These are phyloP conservation scores for Vidua macroura DNA, from an alignment of 2,113 vertebrate species.

Conservation along the genomic window DNA sequence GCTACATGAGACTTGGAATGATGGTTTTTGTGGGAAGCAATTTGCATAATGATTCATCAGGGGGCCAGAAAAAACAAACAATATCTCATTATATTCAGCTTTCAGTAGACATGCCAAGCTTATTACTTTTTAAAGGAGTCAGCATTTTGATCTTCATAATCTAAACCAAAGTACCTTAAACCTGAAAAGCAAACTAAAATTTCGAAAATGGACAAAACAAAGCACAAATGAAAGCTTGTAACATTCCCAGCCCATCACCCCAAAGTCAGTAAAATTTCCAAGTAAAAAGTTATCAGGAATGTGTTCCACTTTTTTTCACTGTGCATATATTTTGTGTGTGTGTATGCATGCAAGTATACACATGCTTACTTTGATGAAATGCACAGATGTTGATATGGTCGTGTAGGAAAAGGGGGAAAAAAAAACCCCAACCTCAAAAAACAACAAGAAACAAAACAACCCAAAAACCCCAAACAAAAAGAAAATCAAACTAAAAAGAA, in stretches of 20 bases:
- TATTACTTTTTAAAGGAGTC: background rate
- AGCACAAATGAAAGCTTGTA: background rate
- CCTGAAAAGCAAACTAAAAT: background rate
- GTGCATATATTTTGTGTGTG: background rate
- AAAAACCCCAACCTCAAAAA: fast-evolving
- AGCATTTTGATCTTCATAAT: background rate
- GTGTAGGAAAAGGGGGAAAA: fast-evolving
- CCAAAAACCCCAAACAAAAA: background rate
- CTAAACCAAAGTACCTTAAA: background rate
- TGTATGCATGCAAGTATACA: background rate
- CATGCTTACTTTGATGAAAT: background rate
- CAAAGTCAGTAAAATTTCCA: background rate
- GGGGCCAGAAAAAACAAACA: background rate
- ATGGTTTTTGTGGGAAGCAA: background rate
- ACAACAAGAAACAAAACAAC: background rate
- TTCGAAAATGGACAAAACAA: background rate
- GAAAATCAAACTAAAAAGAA: background rate
- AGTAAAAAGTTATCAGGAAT: background rate
- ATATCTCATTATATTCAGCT: background rate
- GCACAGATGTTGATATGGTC: background rate
- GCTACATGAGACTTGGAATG: background rate
- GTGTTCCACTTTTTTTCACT: background rate
- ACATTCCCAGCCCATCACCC: background rate
- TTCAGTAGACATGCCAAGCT: background rate
- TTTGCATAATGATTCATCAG: constrained; percentile 26